phyloP scores from a whole-genome alignment of 2,888 invertebrate species.

The Eilema griseolum region DNA sequence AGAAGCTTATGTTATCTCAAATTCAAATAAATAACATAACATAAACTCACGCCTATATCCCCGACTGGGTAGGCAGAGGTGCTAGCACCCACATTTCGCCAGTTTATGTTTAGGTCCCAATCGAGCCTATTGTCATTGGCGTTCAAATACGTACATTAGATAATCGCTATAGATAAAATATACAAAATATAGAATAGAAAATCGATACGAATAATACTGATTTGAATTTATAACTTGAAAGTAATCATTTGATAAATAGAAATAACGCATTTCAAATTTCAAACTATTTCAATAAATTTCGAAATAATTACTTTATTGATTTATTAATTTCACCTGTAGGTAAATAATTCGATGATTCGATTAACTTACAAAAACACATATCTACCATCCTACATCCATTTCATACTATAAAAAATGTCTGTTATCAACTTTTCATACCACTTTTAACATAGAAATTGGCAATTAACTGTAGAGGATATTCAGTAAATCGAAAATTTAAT shows the following conservation, averaged over 20 bases:
- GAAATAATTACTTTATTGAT: neutral
- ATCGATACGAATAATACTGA: too few species aligned
- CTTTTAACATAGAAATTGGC: conserved; percentile 21
- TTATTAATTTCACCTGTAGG: neutral
- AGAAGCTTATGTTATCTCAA: too few species aligned
- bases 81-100: too few species aligned
- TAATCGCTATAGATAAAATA: too few species aligned
- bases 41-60: too few species aligned
- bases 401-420: neutral
- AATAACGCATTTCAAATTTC: neutral
- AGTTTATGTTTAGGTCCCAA: too few species aligned
- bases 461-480: conserved; percentile 40
- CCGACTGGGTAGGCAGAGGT: too few species aligned
- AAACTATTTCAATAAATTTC: neutral
- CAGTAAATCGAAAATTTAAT: conserved; percentile 48
- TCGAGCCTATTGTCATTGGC: too few species aligned
- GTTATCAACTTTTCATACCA: conserved; percentile 29
- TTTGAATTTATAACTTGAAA: neutral
- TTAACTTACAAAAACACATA: conserved; percentile 1
- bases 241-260: neutral
- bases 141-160: too few species aligned
- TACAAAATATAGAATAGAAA: too few species aligned
- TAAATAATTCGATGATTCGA: neutral
- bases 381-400: neutral
- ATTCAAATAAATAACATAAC: too few species aligned